Evolutionary conservation across 2,113 vertebrate genomes (phyloP), one percentile per base, ranked within the genome.

Genomic region (Eulacestoma nigropectus): DNA sequence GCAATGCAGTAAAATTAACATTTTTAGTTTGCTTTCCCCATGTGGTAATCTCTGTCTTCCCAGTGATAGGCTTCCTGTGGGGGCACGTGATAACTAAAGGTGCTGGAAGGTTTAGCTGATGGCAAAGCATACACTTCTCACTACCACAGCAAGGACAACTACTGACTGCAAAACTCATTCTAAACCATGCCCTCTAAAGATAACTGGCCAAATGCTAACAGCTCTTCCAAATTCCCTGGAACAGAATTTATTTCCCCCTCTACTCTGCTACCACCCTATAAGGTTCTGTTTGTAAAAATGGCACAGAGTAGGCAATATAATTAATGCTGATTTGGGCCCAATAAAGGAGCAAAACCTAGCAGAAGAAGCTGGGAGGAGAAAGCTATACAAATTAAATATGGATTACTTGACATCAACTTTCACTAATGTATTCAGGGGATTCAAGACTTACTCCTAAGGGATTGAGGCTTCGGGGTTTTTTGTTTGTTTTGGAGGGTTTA

Each of bases 401-500:
- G 39, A 73, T 90, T 84, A 64, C 42, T 57, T 83, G 39, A 84
- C 56, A 78, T 35, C 64, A 81, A 6, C 37, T 70, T 88, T 47
- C 30, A 73, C 29, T 41, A 46, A 60, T n/a, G 46, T 20, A 63
- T 83, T 93, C 63, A 74, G 13, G 10, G 50, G 16, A 80, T 53
- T 25, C 49, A 72, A 21, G 57, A 62, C 41, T 82, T 70, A 70
- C 8, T 80, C 20, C 47, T 68, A 84, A 47, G 11, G 11, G 47
- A 60, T 5, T 49, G 6, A 84, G 16, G 16, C 9, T 26, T 77
- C 3, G 0, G 1, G 19, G 4, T 4, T 1, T 1, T 2, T 26
- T 59, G 16, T 32, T 73, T 87, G 13, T 15, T 84, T 87, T 35
- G 11, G 16, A 17, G 30, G 11, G 37, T 42, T 73, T 37, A 64